Conservation (phyloP, 37 sponge, comb jelly and placozoan species). For the Petrosia ficiformis region DNA sequence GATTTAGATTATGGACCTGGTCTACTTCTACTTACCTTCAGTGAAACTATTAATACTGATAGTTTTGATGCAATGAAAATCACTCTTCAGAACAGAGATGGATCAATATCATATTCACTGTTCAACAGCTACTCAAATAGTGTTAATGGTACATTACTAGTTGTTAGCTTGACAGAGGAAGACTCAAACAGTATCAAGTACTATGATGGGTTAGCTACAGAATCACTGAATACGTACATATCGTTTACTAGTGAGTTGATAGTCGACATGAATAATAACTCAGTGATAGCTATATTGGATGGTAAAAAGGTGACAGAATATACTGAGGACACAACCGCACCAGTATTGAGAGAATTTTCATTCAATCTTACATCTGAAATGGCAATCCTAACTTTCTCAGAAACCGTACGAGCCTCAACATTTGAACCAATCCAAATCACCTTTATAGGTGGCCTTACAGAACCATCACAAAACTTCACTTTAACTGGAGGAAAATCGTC, state of each 20-base stretch:
- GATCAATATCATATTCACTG: slow-evolving; percentile 28
- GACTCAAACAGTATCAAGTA: slow-evolving; percentile 77
- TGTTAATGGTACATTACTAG: slow-evolving; percentile 52
- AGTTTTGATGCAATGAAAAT: slow-evolving; percentile 50
- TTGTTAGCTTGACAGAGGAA: slow-evolving; percentile 45
- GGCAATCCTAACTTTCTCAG: slow-evolving; percentile 70
- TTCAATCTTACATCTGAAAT: slow-evolving; percentile 69
- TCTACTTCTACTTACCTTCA: slow-evolving; percentile 56
- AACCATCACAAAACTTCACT: slow-evolving; percentile 22
- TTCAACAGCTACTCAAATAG: slow-evolving; percentile 37
- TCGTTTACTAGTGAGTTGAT: slow-evolving; percentile 35
- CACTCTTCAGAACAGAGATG: slow-evolving; percentile 57
- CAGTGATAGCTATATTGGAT: slow-evolving; percentile 27
- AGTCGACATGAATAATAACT: slow-evolving; percentile 67
- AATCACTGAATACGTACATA: slow-evolving; percentile 49
- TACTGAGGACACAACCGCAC: slow-evolving; percentile 75
- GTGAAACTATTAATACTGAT: slow-evolving; percentile 77
- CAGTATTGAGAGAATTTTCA: slow-evolving; percentile 52
- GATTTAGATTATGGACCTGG: slow-evolving; percentile 73
- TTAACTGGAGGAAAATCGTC: slow-evolving; percentile 49
- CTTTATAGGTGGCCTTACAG: slow-evolving; percentile 9
- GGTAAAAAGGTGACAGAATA: slow-evolving; percentile 18
- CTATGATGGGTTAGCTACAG: slow-evolving; percentile 44
- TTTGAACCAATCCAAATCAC: slow-evolving; percentile 56
- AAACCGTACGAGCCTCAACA: slow-evolving; percentile 63